phyloP scores from a whole-genome alignment of 2,797 vertebrate genomes.

The Gallinago solitaria region DNA sequence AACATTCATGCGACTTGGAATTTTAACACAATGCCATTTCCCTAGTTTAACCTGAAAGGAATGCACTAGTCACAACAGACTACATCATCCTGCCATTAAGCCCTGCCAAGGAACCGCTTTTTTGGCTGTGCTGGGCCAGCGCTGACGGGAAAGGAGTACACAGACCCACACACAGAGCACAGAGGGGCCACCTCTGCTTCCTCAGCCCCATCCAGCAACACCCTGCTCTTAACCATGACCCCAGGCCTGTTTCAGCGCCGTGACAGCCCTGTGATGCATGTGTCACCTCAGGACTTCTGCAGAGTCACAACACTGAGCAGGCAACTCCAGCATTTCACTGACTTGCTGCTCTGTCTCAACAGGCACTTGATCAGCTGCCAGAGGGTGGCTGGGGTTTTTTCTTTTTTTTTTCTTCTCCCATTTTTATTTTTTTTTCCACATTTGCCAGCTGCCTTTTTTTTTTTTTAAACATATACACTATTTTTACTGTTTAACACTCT shows the following conservation, averaged over 20 bases:
- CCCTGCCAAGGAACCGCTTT: slow-evolving; percentile 85
- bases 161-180: slow-evolving; percentile 80
- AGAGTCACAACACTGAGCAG: slow-evolving; percentile 73
- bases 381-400: not conserved
- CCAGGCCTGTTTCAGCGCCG: slow-evolving; percentile 73
- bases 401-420: not conserved
- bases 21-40: slow-evolving; percentile 88
- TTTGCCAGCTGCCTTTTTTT: not conserved
- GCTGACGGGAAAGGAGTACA: slow-evolving; percentile 82
- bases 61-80: slow-evolving; percentile 90
- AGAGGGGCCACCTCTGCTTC: slow-evolving; percentile 80
- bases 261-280: slow-evolving; percentile 84
- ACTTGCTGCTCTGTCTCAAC: slow-evolving; percentile 63
- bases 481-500: slow-evolving; percentile 19
- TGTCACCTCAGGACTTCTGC: slow-evolving; percentile 81
- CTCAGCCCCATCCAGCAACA: slow-evolving; percentile 76
- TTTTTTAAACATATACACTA: not conserved
- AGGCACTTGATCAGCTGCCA: slow-evolving; percentile 65
- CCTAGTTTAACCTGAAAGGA: slow-evolving; percentile 88
- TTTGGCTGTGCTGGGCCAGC: slow-evolving; percentile 78
- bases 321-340: slow-evolving; percentile 46
- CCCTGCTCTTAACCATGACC: slow-evolving; percentile 74
- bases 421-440: not conserved
- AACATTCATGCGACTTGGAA: slow-evolving; percentile 90
- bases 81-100: slow-evolving; percentile 85